These are phyloP conservation scores for Saguinus imperator DNA, from an alignment of 2,113 vertebrate genomes.

Conservation along the genomic window DNA sequence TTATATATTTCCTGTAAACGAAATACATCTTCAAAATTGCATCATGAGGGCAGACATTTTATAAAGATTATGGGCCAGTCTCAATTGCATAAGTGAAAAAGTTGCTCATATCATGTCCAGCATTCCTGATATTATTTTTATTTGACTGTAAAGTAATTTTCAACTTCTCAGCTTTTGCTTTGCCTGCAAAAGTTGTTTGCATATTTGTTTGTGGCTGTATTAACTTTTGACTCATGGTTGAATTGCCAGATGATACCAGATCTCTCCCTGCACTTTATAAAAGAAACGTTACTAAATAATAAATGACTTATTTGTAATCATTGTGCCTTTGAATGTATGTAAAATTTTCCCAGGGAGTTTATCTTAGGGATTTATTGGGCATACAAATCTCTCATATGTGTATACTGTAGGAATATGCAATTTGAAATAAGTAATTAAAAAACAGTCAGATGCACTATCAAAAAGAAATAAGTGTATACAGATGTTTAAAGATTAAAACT, in stretches of 20 bases:
- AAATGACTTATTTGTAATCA: neutral
- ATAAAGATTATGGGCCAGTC: neutral
- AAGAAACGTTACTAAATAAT: neutral
- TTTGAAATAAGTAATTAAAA: conserved; percentile 25
- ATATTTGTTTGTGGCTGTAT: neutral
- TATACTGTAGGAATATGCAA: neutral
- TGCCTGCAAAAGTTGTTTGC: neutral
- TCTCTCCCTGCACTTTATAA: neutral
- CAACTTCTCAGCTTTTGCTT: neutral
- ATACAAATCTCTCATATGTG: neutral
- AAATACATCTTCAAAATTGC: neutral
- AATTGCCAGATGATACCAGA: neutral
- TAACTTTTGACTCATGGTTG: neutral
- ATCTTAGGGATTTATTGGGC: neutral
- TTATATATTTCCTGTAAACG: neutral
- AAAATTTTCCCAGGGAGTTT: neutral
- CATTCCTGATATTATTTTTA: neutral
- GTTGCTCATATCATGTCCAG: neutral
- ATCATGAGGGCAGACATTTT: neutral
- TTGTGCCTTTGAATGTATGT: neutral
- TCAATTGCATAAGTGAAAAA: neutral
- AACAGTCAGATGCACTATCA: neutral
- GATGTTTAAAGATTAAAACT: neutral
- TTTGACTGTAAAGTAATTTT: neutral
- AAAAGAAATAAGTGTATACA: neutral